Percentiles rank a stretch among this genome's conserved stretches.
These are phyloP conservation scores for Seriola rivoliana DNA, from an alignment of 2,113 vertebrate genomes.

Conservation along the genomic window DNA sequence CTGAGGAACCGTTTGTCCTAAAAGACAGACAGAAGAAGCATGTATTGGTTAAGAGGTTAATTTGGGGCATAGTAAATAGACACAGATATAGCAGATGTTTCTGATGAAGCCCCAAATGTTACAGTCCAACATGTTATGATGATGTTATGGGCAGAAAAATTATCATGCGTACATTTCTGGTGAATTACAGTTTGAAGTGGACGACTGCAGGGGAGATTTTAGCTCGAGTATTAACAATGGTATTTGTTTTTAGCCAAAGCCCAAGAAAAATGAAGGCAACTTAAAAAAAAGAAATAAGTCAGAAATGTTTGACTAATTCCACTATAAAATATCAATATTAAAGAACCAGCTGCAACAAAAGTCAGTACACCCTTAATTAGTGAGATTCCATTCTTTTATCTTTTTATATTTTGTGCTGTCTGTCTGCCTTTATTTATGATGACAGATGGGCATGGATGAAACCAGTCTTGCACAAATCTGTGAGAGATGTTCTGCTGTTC, in stretches of 20 bases:
- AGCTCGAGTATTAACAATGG: no score
- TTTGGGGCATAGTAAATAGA: background rate
- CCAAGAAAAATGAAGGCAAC: no score
- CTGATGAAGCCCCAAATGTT: background rate
- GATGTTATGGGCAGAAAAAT: background rate
- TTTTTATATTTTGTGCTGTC: background rate
- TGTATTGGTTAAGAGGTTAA: background rate
- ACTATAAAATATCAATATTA: background rate
- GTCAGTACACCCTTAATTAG: background rate
- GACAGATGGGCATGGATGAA: background rate
- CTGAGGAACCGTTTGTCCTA: constrained; percentile 51
- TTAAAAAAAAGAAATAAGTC: no score
- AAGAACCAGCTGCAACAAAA: background rate
- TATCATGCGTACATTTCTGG: background rate
- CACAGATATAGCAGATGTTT: background rate
- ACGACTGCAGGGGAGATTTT: no score
- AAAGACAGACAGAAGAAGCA: constrained; percentile 5
- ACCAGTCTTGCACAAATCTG: background rate
- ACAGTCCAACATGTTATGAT: background rate
- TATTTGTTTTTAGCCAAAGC: no score
- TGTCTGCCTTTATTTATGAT: background rate
- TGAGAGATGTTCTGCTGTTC: background rate
- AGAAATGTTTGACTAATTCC: no score
- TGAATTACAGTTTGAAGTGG: background rate
- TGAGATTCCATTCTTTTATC: background rate